Conservation (phyloP, 2,888 invertebrate species). For the Luffia ferchaultella region DNA sequence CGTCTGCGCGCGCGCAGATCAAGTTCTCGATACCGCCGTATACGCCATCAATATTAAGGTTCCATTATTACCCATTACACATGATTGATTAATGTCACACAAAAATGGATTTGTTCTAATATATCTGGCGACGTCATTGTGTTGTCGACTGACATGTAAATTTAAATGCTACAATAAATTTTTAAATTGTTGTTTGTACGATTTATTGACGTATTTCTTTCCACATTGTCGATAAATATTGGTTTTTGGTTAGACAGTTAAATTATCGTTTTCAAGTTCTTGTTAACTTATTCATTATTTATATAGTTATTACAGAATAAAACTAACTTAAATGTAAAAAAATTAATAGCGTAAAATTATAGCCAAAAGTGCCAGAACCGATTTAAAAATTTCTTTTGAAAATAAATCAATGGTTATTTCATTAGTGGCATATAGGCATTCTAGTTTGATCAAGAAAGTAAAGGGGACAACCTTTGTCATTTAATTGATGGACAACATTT, state of each 20-base stretch:
- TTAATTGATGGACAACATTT: too few species aligned
- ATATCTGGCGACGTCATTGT: neutral
- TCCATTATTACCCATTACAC: slow-evolving; percentile 27
- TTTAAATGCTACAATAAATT: neutral
- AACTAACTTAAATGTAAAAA: too few species aligned
- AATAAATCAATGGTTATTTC: too few species aligned
- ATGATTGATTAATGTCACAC: slow-evolving; percentile 23
- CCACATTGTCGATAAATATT: neutral
- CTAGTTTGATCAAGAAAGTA: too few species aligned
- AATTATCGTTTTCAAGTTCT: neutral
- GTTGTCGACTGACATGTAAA: neutral
- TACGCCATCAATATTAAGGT: slow-evolving; percentile 24
- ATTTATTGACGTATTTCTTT: neutral
- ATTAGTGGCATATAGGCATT: too few species aligned
- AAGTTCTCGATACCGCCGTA: slow-evolving; percentile 16
- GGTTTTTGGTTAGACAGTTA: neutral
- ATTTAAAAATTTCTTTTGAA: too few species aligned
- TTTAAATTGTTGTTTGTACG: neutral
- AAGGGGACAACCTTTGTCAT: too few species aligned
- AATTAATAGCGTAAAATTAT: too few species aligned
- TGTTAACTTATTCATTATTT: too few species aligned
- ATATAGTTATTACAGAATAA: too few species aligned
- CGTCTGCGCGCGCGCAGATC: slow-evolving; percentile 18
- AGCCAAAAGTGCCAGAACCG: too few species aligned
- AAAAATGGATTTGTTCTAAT: neutral